phyloP scores from a whole-genome alignment of 2,113 vertebrate species.

The Carollia perspicillata region DNA sequence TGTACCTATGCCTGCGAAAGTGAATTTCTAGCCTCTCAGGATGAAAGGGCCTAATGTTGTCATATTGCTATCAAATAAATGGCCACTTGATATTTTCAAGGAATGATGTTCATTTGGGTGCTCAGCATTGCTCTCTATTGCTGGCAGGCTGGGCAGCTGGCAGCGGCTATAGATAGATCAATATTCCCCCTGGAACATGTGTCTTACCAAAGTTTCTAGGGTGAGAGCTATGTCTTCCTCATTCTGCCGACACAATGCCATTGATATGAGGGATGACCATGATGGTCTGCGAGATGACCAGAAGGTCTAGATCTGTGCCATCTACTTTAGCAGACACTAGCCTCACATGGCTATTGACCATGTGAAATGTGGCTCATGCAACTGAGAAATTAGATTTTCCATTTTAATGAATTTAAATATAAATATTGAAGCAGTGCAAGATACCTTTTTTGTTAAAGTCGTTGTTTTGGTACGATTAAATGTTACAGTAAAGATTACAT shows the following conservation, averaged over 20 bases:
- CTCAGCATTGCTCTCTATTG: background rate
- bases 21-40: background rate
- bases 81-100: background rate
- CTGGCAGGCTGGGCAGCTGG: background rate
- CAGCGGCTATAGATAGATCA: background rate
- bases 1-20: background rate
- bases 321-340: background rate
- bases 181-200: background rate
- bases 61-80: background rate
- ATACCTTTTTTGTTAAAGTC: background rate
- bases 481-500: background rate
- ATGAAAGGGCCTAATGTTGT: background rate
- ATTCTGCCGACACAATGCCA: background rate
- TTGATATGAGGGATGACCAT: background rate
- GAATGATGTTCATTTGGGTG: background rate
- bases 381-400: background rate
- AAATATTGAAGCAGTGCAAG: background rate
- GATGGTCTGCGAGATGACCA: background rate
- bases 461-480: background rate
- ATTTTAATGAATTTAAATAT: background rate
- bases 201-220: background rate
- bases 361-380: background rate
- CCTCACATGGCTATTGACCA: background rate
- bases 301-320: background rate
- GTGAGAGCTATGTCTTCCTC: background rate